Percentiles rank a stretch among this genome's conserved stretches.
phyloP scores from a whole-genome alignment of 2,113 vertebrate genomes.

The Stegastes partitus region DNA sequence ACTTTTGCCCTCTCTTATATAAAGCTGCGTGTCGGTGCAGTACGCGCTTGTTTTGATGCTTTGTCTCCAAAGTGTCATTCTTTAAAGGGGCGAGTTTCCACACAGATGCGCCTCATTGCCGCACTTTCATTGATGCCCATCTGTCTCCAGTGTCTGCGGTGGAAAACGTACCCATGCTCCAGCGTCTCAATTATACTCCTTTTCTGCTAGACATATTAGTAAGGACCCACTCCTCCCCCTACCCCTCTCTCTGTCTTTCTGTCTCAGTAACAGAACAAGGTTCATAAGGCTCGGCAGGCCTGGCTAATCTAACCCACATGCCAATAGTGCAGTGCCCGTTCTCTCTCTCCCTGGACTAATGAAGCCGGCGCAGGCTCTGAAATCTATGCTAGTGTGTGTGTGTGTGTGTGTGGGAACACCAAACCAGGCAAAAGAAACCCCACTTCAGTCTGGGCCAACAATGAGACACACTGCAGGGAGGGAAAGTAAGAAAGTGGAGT shows the following conservation, averaged over 20 bases:
- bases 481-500: constrained; percentile 59
- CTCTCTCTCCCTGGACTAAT: constrained; percentile 67
- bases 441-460: constrained; percentile 55
- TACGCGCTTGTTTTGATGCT: constrained; percentile 2
- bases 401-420: constrained; percentile 41
- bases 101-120: neutral
- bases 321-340: constrained; percentile 70
- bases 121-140: constrained; percentile 20
- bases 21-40: neutral
- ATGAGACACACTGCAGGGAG: constrained; percentile 61
- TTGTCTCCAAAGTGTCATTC: constrained; percentile 18
- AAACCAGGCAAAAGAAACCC: constrained; percentile 65
- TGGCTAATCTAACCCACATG: constrained; percentile 78
- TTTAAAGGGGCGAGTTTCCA: constrained; percentile 33
- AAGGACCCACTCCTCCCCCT: constrained; percentile 6
- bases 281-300: constrained; percentile 69
- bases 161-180: constrained; percentile 37
- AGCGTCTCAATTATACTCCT: constrained; percentile 30
- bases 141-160: constrained; percentile 38
- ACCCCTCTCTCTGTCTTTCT: constrained; percentile 8
- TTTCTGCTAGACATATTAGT: constrained; percentile 63
- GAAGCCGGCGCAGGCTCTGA: constrained; percentile 51
- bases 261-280: constrained; percentile 57
- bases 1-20: neutral
- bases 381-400: constrained; percentile 33